Conservation (phyloP, 1,140 invertebrate genomes). For the Philopotamus ludificatus region DNA sequence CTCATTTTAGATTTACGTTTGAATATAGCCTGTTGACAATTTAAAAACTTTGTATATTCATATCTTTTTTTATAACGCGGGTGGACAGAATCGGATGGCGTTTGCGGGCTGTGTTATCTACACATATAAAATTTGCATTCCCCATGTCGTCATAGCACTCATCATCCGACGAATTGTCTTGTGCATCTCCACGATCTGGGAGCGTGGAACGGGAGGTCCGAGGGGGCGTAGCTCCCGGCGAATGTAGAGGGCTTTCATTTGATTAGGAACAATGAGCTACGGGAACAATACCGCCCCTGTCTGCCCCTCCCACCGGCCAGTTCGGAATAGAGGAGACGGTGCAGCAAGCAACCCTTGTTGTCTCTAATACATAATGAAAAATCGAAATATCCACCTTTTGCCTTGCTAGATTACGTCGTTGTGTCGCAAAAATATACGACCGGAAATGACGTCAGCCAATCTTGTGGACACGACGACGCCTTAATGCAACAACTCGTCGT, state of each 20-base stretch:
- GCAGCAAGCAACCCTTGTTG: constrained; percentile 20
- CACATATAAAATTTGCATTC: constrained; percentile 6
- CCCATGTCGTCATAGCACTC: background rate
- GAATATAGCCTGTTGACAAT: no score
- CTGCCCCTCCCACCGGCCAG: background rate
- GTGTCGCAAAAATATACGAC: no score
- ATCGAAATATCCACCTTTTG: constrained; percentile 1
- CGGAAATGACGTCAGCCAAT: background rate
- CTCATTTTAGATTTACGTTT: no score
- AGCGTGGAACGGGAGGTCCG: constrained; percentile 1
- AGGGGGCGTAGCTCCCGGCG: constrained; percentile 3
- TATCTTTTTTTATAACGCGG: background rate
- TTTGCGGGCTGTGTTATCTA: background rate
- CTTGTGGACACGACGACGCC: background rate
- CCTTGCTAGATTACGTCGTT: no score
- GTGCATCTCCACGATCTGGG: constrained; percentile 2
- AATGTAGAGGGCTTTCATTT: constrained; percentile 36
- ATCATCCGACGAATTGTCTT: constrained; percentile 4
- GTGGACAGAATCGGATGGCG: background rate
- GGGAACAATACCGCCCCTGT: constrained; percentile 33
- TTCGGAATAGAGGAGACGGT: constrained; percentile 4
- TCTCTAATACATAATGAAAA: constrained; percentile 15
- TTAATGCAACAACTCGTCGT: constrained; percentile 19
- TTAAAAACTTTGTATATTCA: no score
- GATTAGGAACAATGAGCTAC: constrained; percentile 39